These are phyloP conservation scores for Bubalus kerabau DNA, from an alignment of 2,113 vertebrate genomes.

Conservation along the genomic window DNA sequence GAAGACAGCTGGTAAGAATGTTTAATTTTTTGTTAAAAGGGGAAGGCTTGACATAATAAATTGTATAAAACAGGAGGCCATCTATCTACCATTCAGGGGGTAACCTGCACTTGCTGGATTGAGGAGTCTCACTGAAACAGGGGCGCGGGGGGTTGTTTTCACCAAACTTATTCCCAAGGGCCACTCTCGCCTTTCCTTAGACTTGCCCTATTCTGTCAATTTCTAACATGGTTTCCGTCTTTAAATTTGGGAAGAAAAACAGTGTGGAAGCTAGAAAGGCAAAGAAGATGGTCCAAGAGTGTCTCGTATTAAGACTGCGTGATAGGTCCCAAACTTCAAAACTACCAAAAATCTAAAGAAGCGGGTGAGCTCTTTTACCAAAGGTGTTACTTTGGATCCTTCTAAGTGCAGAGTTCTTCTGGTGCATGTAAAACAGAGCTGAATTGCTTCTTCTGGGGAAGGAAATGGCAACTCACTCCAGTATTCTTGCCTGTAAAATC, in stretches of 20 bases:
- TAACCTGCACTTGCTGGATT: background rate
- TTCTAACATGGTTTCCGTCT: background rate
- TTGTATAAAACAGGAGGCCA: background rate
- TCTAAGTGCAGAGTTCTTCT: background rate
- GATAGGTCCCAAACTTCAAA: background rate
- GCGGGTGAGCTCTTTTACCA: background rate
- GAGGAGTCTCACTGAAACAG: background rate
- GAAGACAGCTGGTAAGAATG: background rate
- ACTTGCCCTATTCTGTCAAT: background rate
- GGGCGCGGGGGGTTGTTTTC: background rate
- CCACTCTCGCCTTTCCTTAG: background rate
- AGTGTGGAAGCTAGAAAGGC: background rate
- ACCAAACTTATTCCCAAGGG: background rate
- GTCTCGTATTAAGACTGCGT: background rate
- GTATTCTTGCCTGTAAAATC: background rate
- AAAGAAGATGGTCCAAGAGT: background rate
- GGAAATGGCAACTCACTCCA: background rate
- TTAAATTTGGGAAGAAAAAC: background rate
- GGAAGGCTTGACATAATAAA: background rate
- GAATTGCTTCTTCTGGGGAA: background rate
- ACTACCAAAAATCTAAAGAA: background rate
- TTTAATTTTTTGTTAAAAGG: background rate
- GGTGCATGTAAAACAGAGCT: background rate
- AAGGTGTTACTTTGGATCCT: background rate
- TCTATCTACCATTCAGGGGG: background rate